phyloP scores from a whole-genome alignment of 2,797 vertebrate genomes.

The Carapus acus region DNA sequence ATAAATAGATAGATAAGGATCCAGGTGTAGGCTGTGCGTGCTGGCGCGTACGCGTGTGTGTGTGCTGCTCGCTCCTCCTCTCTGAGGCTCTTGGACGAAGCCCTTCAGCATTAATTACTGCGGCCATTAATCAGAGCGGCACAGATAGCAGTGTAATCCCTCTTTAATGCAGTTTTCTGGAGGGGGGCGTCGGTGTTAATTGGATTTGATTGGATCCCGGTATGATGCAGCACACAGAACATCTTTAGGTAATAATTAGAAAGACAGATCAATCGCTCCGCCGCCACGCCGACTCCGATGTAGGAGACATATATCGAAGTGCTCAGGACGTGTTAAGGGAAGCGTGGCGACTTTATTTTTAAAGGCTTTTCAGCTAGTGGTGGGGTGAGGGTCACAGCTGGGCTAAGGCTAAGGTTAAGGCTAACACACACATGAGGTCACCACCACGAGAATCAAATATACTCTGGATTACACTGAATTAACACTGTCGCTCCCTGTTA shows the following conservation, averaged over 20 bases:
- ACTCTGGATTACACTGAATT: no score
- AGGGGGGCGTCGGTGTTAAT: constrained; percentile 69
- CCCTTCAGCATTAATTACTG: constrained; percentile 79
- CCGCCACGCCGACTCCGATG: constrained; percentile 46
- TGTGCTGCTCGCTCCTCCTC: constrained; percentile 56
- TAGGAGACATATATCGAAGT: constrained; percentile 21
- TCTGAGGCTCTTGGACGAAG: constrained; percentile 68
- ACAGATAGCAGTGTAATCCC: constrained; percentile 74
- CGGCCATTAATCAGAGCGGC: constrained; percentile 75
- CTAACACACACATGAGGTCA: no score
- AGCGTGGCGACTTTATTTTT: constrained; percentile 16
- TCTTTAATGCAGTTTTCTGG: constrained; percentile 73
- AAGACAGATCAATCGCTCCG: constrained; percentile 69
- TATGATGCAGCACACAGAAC: constrained; percentile 72
- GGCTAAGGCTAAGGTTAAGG: no score
- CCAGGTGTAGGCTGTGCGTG: constrained; percentile 52
- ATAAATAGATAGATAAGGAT: constrained; percentile 16
- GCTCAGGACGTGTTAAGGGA: constrained; percentile 25
- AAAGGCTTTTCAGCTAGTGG: no score
- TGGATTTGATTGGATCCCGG: constrained; percentile 75
- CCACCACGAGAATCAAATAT: no score
- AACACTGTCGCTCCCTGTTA: no score
- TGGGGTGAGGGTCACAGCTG: no score
- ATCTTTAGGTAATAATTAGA: constrained; percentile 76
- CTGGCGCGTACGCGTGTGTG: constrained; percentile 10